Base-by-base conservation (phyloP, 2,797 vertebrate species). In the Galaxias olidus region DNA sequence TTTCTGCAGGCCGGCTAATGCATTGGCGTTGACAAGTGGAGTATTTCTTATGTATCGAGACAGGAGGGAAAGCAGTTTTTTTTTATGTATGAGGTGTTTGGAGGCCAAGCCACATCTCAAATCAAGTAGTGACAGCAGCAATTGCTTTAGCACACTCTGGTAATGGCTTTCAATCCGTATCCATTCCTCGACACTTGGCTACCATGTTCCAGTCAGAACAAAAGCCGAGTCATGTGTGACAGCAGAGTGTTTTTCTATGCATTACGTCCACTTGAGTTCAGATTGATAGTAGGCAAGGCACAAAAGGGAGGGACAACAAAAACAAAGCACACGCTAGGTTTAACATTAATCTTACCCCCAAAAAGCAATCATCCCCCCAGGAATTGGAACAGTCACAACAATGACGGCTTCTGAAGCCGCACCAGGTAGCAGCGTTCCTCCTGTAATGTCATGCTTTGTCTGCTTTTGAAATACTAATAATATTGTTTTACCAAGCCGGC, bases 151-250 rank as follows among this genome's bases (percentile, higher is more conserved):
- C 78, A 67, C 76, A 66, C 66, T 69, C 19, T 53, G 73, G 82
- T 89, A 88, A 91, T 90, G 85, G 85, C 84, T 80, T 86, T 87
- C 72, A 71, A 79, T 82, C 77, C 84, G 80, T 78, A 79, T 78
- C 77, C 63, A 12, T 86, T 85, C 65, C 65, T 49, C 72, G 77
- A 86, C 86, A 73, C 76, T 44, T n/a, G 6, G 66, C 47, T 1
- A 54, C 64, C 48, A 70, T 76, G 72, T 76, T n/a, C 20, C 14
- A 64, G 64, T 61, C 61, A 58, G 81, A 81, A 80, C 60, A 73
- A 82, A 53, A 63, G 78, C 86, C 74, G 83, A 82, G 67, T 66
- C 56, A 47, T 63, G 61, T 75, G 75, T 78, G 68, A 74, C 69
- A 63, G 62, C 61, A 15, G 65, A 76, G 66, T 2, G 8, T 17